These are phyloP conservation scores for Styela plicata DNA, from an alignment of 23 tunicate genomes.

Conservation along the genomic window DNA sequence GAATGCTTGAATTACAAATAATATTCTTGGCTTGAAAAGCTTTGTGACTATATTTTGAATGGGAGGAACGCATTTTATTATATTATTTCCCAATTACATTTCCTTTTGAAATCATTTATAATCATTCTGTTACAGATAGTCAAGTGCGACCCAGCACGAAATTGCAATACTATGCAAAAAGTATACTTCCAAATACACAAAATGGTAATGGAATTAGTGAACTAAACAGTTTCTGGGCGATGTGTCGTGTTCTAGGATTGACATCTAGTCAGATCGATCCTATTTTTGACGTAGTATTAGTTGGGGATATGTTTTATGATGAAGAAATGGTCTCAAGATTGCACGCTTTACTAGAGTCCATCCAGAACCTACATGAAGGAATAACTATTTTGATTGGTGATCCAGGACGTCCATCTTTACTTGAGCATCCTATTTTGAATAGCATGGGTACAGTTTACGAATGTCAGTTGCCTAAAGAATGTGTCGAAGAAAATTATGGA, in stretches of 20 bases:
- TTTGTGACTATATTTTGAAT: too few relatives aligned
- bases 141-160: neutral
- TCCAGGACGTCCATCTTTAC: conserved; percentile 30
- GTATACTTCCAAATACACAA: too few relatives aligned
- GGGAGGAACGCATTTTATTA: too few relatives aligned
- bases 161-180: neutral
- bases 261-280: too few relatives aligned
- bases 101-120: too few relatives aligned
- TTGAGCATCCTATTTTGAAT: conserved; percentile 7
- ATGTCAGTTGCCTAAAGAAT: conserved; percentile 2
- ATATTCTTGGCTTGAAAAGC: too few relatives aligned
- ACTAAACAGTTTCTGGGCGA: too few relatives aligned
- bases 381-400: conserved; percentile 32
- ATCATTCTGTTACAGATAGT: neutral
- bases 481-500: conserved; percentile 3
- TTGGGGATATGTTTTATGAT: conserved; percentile 55
- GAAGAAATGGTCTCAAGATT: conserved; percentile 23
- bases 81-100: too few relatives aligned
- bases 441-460: neutral
- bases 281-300: conserved; percentile 13
- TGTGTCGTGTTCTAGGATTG: too few relatives aligned
- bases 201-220: too few relatives aligned
- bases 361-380: neutral
- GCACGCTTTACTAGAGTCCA: neutral
- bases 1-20: too few relatives aligned